Evolutionary conservation across 2,888 invertebrate species (phyloP).

Genomic region (Drosophila paramelanica): DNA sequence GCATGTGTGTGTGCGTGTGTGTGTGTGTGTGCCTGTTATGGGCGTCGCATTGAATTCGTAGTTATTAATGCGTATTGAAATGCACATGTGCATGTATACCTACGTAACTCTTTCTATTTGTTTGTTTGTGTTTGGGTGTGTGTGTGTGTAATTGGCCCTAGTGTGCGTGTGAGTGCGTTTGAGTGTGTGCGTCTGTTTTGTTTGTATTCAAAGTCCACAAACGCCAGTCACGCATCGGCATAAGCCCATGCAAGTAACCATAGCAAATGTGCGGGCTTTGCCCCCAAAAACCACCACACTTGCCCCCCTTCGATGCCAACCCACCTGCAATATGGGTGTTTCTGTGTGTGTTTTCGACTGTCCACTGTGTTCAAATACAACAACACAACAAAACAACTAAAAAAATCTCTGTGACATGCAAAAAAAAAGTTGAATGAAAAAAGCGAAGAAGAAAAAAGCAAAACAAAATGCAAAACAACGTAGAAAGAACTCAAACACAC

Average conservation of each 20-base stretch:
- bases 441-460: constrained; percentile 21
- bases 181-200: constrained; percentile 58
- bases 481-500: constrained; percentile 6
- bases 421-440: constrained; percentile 35
- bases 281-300: constrained; percentile 29
- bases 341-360: constrained; percentile 34
- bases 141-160: constrained; percentile 25
- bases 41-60: constrained; percentile 79
- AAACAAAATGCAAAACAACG: constrained; percentile 52
- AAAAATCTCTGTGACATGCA: constrained; percentile 62
- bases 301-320: background rate
- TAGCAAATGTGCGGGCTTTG: constrained; percentile 60
- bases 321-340: constrained; percentile 28
- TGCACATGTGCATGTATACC: constrained; percentile 46
- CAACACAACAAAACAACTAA: constrained; percentile 67
- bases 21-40: constrained; percentile 36
- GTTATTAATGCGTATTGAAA: constrained; percentile 80
- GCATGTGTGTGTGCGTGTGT: constrained; percentile 4
- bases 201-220: constrained; percentile 74
- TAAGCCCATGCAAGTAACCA: constrained; percentile 70
- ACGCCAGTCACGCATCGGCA: constrained; percentile 77
- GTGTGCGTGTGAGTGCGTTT: constrained; percentile 27
- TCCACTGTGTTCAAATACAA: constrained; percentile 47
- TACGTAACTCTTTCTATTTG: constrained; percentile 27
- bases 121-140: constrained; percentile 19